Base-by-base conservation (phyloP, 2,888 invertebrate species). In the Xestobium rufovillosum region DNA sequence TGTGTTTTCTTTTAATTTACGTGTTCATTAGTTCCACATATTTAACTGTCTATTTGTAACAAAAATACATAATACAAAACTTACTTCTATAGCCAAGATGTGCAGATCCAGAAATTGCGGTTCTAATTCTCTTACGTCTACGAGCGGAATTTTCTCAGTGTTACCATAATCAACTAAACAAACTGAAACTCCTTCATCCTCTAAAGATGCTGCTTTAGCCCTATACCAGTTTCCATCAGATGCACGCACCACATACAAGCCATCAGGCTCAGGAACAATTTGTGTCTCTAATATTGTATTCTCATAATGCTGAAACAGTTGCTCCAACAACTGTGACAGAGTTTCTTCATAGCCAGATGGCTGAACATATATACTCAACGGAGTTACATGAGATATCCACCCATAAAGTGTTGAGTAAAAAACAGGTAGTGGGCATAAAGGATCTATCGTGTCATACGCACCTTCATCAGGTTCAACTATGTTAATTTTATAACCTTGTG, bases 131-230 rank as follows among this genome's bases (percentile, higher is more conserved):
- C 64, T 42, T 17, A 59, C 34, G 3, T 39, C 38, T 6, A 19
- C 32, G 10, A 56, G 60, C 1, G 67, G 38, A 0, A 84, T 53
- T 3, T 64, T 61, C 60, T 84, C 83, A 0, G 65, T 60, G 55
- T 83, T 81, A 25, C 85, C 86, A 43, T 83, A 84, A 58, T 86
- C 86, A 0, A 79, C 57, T 54, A 73, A 83, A 2, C 71, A 70
- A 0, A 81, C 71, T 14, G 61, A 67, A 12, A 67, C 69, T 11
- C 63, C 65, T 1, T 61, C 59, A 10, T 72, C 71, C 9, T 67
- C 65, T 3, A 61, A 51, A 31, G 61, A 61, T 8, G 68, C 23
- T 12, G 83, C 69, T 41, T 68, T 70, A 2, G 73, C 80, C 29
- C 84, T 71, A 55, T 83, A 83, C 83, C 83, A 85, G 57, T 79